phyloP scores from a whole-genome alignment of 2,113 vertebrate genomes.

The Engraulis encrasicolus region DNA sequence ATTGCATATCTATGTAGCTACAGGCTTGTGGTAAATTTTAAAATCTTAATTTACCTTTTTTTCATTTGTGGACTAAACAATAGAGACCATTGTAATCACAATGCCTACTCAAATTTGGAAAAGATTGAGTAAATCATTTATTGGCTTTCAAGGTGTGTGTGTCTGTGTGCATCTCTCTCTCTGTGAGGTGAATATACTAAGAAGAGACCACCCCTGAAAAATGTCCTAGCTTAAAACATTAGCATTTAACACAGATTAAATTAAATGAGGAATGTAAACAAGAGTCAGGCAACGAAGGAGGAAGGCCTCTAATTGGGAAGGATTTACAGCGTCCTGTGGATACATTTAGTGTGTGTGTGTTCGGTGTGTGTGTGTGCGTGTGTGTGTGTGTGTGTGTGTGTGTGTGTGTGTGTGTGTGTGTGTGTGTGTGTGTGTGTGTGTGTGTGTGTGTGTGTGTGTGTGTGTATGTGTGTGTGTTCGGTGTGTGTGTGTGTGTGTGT shows the following conservation, averaged over 20 bases:
- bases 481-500: too few species aligned
- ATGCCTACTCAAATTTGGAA: neutral
- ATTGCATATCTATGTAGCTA: too few species aligned
- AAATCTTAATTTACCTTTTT: too few species aligned
- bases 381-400: too few species aligned
- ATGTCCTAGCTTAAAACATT: conserved; percentile 16
- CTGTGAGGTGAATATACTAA: neutral
- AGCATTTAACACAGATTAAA: conserved; percentile 41
- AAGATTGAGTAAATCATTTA: too few species aligned
- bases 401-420: too few species aligned
- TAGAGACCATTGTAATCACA: neutral
- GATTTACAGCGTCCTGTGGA: conserved; percentile 50
- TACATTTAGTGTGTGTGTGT: conserved; percentile 33
- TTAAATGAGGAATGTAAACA: conserved; percentile 33
- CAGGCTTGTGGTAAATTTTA: too few species aligned
- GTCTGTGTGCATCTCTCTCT: too few species aligned
- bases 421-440: too few species aligned
- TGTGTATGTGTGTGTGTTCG: too few species aligned
- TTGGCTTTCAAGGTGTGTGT: neutral
- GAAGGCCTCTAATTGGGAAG: conserved; percentile 40
- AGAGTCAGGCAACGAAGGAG: conserved; percentile 28
- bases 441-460: too few species aligned
- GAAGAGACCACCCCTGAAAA: neutral
- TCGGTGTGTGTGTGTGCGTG: too few species aligned
- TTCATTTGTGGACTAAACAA: neutral